Evolutionary conservation across 2,888 invertebrate species (phyloP), one percentile per base, ranked within the genome.

Genomic region (Lymantria dispar): DNA sequence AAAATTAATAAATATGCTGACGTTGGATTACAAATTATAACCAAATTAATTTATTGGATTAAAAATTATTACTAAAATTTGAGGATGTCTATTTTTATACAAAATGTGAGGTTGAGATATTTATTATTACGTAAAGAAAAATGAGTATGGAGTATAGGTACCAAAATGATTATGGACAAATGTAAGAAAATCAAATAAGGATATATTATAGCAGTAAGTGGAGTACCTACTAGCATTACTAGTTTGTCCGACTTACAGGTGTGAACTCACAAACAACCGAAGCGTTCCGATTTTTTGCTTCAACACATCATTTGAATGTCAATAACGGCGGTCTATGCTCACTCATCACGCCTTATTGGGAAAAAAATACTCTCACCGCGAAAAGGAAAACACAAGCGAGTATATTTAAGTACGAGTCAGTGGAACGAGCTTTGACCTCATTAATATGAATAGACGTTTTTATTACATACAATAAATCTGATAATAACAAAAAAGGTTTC

Each of bases 351-450:
- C 79, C 78, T 70, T 81, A 81, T 80, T 75, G 67, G 74, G 76
- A 78, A 80, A 78, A 80, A 84, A 82, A 62, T 77, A 83, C 80
- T 83, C 78, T 83, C 82, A 71, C 82, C 75, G 74, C 70, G 74
- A 80, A 82, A 82, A 80, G 70, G 76, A 82, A 84, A 84, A 77
- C 78, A 76, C 79, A 75, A 78, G 78, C 72, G 70, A 62, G 58
- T 71, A 56, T 74, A 66, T 74, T 67, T 73, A 70, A 64, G 63
- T 68, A 69, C 63, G 67, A 73, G 70, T 78, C 73, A 76, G 76
- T 81, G 64, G 78, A 73, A 72, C 76, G 67, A 67, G 73, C 71
- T 76, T 80, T 80, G 83, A 81, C 80, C 85, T 76, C 73, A 70
- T 71, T 72, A 67, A 62, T 56, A 65, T 68, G 64, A 68, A 76